phyloP scores from a whole-genome alignment of 2,888 invertebrate genomes.

The Chalcosyrphus nemorum region DNA sequence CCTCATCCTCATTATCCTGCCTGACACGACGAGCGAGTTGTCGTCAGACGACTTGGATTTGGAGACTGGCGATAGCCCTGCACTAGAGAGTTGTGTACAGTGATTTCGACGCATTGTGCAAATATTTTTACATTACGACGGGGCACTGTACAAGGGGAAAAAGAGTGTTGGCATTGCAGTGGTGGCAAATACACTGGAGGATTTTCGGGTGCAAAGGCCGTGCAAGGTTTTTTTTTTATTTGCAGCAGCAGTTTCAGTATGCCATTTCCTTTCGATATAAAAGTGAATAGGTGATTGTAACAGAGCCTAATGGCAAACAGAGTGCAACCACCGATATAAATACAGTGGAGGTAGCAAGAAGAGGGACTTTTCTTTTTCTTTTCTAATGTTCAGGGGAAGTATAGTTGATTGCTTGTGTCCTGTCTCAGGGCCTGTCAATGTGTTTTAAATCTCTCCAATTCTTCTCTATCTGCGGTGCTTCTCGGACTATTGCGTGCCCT shows the following conservation, averaged over 20 bases:
- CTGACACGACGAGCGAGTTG: too few species aligned
- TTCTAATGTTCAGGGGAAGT: not conserved
- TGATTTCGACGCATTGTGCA: conserved; percentile 40
- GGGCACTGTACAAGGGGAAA: not conserved
- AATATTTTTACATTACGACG: conserved; percentile 42
- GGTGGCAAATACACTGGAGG: not conserved
- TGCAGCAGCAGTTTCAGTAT: conserved; percentile 27
- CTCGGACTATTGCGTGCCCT: too few species aligned
- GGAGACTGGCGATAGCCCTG: not conserved
- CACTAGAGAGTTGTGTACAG: conserved; percentile 22
- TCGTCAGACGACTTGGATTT: conserved; percentile 33
- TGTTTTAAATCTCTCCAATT: too few species aligned
- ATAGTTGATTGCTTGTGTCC: too few species aligned
- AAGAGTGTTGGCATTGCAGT: not conserved
- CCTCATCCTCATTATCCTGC: conserved; percentile 57
- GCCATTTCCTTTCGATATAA: conserved; percentile 38
- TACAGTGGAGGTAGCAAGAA: not conserved
- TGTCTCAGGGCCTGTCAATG: too few species aligned
- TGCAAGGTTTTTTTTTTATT: not conserved
- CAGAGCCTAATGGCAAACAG: not conserved
- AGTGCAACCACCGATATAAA: not conserved
- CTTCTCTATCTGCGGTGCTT: too few species aligned
- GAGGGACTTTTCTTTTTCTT: too few species aligned
- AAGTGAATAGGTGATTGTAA: conserved; percentile 44
- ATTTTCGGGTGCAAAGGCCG: conserved; percentile 32